Evolutionary conservation across 2,113 vertebrate genomes (phyloP), one percentile per base, ranked within the genome.

Genomic region (Ciconia maguari): DNA sequence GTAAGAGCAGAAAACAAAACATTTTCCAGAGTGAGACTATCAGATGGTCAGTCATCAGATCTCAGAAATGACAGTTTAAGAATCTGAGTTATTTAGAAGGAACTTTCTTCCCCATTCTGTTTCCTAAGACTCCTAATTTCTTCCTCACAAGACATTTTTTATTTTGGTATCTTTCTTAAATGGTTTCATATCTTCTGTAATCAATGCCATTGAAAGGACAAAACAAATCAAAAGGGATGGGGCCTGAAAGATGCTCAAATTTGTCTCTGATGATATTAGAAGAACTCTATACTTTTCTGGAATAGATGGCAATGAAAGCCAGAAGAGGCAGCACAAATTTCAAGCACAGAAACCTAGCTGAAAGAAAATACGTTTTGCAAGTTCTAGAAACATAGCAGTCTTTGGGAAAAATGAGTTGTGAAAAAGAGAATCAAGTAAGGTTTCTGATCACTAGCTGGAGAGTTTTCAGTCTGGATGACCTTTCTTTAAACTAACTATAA

Each of bases 401-500:
- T 79, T 87, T 22, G 7, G n/a, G 27, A 48, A 83, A 93, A 92
- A 82, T 8, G 3, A 92, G 55, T 38, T 86, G 32, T 27, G 78
- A 82, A 71, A 77, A 90, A 87, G 38, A 51, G 4, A 71, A 87
- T 38, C 44, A 61, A 74, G 29, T 61, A 93, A 64, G 12, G 24
- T 78, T 92, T 89, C 92, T 90, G 62, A 72, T 21, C 30, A 58
- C 36, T 58, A 72, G 44, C 80, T 85, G 46, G 7, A 86, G 16
- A 82, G 74, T 26, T 93, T 71, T 75, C 72, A 44, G 26, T 75
- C 55, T 72, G 36, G 29, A 65, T 61, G 58, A 61, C 49, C 70
- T 32, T 94, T 64, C 68, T 49, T 79, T 82, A 93, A 96, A 44
- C 32, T n/a, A 87, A 66, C 58, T 69, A 24, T n/a, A 93, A 96